Evolutionary conservation across 2,113 vertebrate species (phyloP).

Genomic region (Caloenas nicobarica): DNA sequence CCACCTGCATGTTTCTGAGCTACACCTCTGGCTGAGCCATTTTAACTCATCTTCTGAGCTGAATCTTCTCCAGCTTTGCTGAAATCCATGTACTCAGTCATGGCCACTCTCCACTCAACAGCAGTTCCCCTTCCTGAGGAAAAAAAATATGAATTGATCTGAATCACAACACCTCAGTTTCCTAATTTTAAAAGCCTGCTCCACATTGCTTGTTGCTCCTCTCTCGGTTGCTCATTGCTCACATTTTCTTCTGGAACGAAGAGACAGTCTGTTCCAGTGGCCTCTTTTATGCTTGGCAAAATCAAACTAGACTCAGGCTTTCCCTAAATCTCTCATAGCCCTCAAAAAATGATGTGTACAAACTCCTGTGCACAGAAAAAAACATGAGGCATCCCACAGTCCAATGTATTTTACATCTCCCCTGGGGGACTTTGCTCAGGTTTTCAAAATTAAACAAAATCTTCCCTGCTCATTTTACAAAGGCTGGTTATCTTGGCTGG

Average conservation of each 20-base stretch:
- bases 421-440: neutral
- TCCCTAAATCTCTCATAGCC: neutral
- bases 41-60: neutral
- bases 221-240: neutral
- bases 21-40: neutral
- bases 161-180: neutral
- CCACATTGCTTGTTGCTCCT: neutral
- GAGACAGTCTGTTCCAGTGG: neutral
- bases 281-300: neutral
- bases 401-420: neutral
- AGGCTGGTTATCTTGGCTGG: neutral
- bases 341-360: neutral
- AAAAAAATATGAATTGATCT: neutral
- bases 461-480: neutral
- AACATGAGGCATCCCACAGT: neutral
- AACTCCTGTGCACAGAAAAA: neutral
- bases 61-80: neutral
- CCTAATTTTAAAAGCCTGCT: neutral
- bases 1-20: neutral
- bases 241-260: neutral
- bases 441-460: neutral
- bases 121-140: neutral
- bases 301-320: neutral
- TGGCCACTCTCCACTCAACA: fast-evolving
- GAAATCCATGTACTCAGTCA: neutral